Percentiles rank a stretch among this genome's conserved stretches.
These are phyloP conservation scores for Palythoa grandiflora DNA, from an alignment of 92 coral and sea anemone genomes.

Conservation along the genomic window DNA sequence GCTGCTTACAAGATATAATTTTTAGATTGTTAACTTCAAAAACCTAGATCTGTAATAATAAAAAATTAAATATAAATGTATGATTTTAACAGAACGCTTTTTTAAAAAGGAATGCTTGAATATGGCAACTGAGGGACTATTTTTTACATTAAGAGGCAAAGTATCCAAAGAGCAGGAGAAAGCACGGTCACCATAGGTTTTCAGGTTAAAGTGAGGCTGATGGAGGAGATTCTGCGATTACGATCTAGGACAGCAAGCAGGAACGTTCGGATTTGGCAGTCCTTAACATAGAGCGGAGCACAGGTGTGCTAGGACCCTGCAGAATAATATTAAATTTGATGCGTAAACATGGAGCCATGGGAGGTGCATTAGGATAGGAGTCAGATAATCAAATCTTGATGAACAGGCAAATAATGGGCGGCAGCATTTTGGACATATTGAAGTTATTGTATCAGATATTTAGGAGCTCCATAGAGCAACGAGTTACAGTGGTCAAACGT, in stretches of 20 bases:
- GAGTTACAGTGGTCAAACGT: no score
- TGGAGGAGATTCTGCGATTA: background rate
- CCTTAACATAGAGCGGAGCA: background rate
- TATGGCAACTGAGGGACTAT: conserved; percentile 24
- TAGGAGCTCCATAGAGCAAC: no score
- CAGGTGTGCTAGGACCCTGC: background rate
- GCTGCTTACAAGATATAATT: background rate
- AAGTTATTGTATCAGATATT: no score
- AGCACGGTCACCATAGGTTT: background rate
- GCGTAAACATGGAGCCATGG: no score
- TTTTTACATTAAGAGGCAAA: conserved; percentile 5
- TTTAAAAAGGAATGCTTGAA: conserved; percentile 23
- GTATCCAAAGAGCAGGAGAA: background rate
- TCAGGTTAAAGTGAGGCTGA: background rate
- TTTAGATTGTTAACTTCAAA: background rate
- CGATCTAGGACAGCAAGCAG: background rate
- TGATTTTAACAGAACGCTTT: background rate
- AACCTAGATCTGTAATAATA: background rate
- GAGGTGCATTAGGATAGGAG: no score
- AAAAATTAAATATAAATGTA: background rate
- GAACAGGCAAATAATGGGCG: no score
- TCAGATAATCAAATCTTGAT: no score
- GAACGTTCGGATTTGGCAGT: background rate
- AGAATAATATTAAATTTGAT: no score
- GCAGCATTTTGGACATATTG: no score